Base-by-base conservation (phyloP, 2,797 vertebrate species). In the Sebastes vulpes region DNA sequence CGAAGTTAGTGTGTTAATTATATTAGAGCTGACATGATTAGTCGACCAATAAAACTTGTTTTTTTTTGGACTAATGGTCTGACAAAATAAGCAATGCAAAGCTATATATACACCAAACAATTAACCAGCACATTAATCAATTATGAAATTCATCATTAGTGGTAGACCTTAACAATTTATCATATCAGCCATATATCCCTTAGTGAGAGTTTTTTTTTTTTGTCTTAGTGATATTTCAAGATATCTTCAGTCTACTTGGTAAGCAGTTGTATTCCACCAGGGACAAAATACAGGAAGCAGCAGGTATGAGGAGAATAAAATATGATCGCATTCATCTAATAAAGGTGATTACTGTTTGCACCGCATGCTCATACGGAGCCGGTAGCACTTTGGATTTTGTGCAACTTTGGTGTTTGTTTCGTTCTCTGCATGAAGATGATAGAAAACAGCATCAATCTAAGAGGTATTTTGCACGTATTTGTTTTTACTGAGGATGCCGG, bases 381-480 rank as follows among this genome's bases (percentile, higher is more conserved):
- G 0, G 20, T 4, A 48, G 14, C n/a, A 35, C 54, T 75, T 52
- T 48, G 3, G 28, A 67, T 50, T 64, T 32, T 9, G 1, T 14
- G 3, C 18, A 58, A 52, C 42, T 67, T 54, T 56, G 32, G 32
- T 26, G n/a, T n/a, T 58, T 57, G 6, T 35, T 67, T 65, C 68
- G 3, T 9, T 63, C 52, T 16, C 7, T 54, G 32, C 65, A 26
- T n/a, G 20, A n/a, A 61, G 32, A 56, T 46, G 4, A 52, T 56
- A 52, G 48, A 11, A 66, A 68, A 61, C 5, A 23, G 18, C 26
- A 69, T 58, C n/a, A 48, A 61, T 61, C 18, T 11, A 3, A 38
- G 48, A 71, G 11, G 8, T 66, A 68, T 77, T 77, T 56, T 65
- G n/a, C 2, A 20, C 5, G 21, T 25, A 54, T 83, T 74, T 80